These are phyloP conservation scores for Zaprionus tsacasi DNA, from an alignment of 1,140 invertebrate genomes.

Conservation along the genomic window DNA sequence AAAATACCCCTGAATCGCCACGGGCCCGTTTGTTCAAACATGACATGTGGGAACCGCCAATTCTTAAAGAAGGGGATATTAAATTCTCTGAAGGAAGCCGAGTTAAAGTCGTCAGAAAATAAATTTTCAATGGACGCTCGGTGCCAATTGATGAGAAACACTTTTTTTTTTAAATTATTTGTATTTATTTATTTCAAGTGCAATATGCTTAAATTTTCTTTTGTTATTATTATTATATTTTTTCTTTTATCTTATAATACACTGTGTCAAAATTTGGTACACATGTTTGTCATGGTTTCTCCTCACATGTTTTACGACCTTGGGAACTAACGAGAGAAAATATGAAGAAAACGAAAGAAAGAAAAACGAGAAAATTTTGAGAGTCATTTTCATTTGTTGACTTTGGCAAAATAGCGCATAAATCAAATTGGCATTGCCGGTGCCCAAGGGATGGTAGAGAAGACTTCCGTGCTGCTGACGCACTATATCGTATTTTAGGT, in stretches of 20 bases:
- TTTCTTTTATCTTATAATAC: constrained; percentile 8
- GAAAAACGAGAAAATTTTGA: constrained; percentile 22
- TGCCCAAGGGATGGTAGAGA: constrained; percentile 40
- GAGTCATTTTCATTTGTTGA: constrained; percentile 80
- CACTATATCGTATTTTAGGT: constrained; percentile 22
- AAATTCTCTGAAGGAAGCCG: constrained; percentile 50
- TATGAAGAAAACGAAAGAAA: constrained; percentile 15
- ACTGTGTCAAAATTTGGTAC: constrained; percentile 9
- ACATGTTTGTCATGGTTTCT: constrained; percentile 25
- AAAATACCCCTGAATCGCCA: constrained; percentile 37
- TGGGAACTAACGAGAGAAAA: constrained; percentile 30
- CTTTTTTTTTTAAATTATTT: neutral
- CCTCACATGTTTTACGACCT: constrained; percentile 34
- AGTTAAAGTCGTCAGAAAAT: constrained; percentile 29
- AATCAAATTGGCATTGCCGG: constrained; percentile 58
- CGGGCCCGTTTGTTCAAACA: constrained; percentile 28
- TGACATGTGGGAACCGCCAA: constrained; percentile 38
- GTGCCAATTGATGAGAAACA: constrained; percentile 42
- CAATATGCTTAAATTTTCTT: constrained; percentile 5
- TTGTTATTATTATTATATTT: neutral
- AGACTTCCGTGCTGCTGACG: constrained; percentile 55
- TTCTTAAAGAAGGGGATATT: constrained; percentile 34
- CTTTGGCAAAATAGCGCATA: constrained; percentile 75
- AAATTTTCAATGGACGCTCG: constrained; percentile 39
- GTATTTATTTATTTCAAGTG: neutral